These are phyloP conservation scores for Haliclona indistincta DNA, from an alignment of 37 sponge, comb jelly and placozoan genomes.

Conservation along the genomic window DNA sequence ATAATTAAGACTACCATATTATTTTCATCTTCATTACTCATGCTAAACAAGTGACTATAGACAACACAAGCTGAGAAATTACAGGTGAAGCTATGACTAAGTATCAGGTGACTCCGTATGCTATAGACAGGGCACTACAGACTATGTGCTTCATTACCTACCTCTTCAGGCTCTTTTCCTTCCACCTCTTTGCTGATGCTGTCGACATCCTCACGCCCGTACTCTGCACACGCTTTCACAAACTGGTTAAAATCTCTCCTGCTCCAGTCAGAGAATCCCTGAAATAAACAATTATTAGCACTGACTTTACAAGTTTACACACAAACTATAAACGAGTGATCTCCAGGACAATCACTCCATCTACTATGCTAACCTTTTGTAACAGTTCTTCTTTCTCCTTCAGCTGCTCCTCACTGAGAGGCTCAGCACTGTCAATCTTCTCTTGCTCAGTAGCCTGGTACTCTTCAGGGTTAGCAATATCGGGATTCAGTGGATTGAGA, in stretches of 20 bases:
- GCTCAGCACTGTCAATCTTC: conserved; percentile 88
- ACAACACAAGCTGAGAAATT: no score
- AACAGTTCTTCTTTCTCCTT: conserved; percentile 83
- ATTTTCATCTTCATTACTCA: no score
- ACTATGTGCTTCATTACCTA: conserved; percentile 14
- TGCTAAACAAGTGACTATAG: no score
- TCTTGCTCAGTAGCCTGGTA: conserved; percentile 88
- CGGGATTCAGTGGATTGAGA: conserved; percentile 76
- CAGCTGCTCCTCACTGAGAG: conserved; percentile 87
- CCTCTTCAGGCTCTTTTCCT: conserved; percentile 92
- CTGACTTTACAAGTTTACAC: neutral
- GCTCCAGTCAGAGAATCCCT: conserved; percentile 94
- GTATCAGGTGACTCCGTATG: no score
- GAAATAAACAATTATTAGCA: neutral
- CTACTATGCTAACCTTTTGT: conserved; percentile 44
- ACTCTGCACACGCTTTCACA: conserved; percentile 92
- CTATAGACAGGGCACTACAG: neutral
- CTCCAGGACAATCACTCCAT: neutral
- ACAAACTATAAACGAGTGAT: neutral
- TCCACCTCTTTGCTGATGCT: conserved; percentile 89
- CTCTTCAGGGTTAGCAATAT: conserved; percentile 86
- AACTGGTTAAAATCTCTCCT: conserved; percentile 98
- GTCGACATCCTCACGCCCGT: conserved; percentile 91
- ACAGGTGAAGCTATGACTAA: no score
- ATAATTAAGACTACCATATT: no score